Evolutionary conservation across 2,888 invertebrate genomes (phyloP).

Genomic region (Chrysotoxum bicinctum): DNA sequence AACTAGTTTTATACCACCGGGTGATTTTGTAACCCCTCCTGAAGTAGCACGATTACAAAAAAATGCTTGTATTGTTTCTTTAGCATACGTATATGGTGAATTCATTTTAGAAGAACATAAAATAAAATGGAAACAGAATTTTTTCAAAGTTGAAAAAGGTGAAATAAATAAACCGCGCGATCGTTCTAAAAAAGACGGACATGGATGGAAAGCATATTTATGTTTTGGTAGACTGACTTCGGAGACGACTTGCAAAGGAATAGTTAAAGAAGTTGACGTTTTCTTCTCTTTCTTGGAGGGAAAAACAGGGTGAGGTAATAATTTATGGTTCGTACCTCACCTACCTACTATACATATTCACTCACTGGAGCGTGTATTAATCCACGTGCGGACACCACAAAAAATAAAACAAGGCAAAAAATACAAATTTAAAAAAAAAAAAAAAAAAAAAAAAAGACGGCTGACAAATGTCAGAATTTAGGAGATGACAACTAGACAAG

Average conservation of each 20-base stretch:
- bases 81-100: slow-evolving; percentile 34
- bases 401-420: slow-evolving; percentile 13
- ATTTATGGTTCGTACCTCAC: slow-evolving; percentile 53
- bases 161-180: slow-evolving; percentile 69
- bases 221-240: slow-evolving; percentile 69
- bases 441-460: slow-evolving; percentile 31
- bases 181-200: slow-evolving; percentile 63
- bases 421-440: slow-evolving; percentile 14
- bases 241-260: slow-evolving; percentile 3
- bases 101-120: slow-evolving; percentile 13
- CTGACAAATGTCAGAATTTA: slow-evolving; percentile 57
- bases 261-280: slow-evolving; percentile 38
- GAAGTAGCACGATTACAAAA: slow-evolving; percentile 47
- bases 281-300: slow-evolving; percentile 14
- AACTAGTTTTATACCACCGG: slow-evolving; percentile 53
- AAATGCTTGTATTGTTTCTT: slow-evolving; percentile 22
- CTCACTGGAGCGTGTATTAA: slow-evolving; percentile 67
- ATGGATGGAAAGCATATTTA: slow-evolving; percentile 53
- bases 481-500: slow-evolving; percentile 43
- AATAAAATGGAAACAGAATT: slow-evolving; percentile 48
- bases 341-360: slow-evolving; percentile 28
- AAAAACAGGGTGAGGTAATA: slow-evolving; percentile 61
- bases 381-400: slow-evolving; percentile 63
- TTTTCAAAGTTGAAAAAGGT: slow-evolving; percentile 46
- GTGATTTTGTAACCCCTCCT: slow-evolving; percentile 46